Conservation (phyloP, 2,888 invertebrate species). For the Orthosia incerta region DNA sequence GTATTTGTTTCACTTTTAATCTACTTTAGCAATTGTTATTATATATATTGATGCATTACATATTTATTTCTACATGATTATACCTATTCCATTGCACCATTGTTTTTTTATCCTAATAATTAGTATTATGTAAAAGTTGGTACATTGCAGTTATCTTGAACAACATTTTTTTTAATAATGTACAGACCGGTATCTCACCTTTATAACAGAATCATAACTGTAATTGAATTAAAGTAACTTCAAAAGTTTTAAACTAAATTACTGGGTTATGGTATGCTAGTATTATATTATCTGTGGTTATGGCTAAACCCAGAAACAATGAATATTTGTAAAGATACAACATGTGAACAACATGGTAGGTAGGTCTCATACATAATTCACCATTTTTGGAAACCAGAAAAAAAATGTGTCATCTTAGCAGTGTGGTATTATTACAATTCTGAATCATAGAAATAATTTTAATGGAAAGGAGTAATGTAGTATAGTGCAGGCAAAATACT, state of each 20-base stretch:
- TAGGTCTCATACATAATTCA: background rate
- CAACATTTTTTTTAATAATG: background rate
- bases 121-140: background rate
- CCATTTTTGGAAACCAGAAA: background rate
- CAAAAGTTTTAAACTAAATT: background rate
- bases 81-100: conserved; percentile 22
- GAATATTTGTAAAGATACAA: background rate
- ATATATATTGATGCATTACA: conserved; percentile 5
- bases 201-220: background rate
- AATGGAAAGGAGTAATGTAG: conserved; percentile 17
- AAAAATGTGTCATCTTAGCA: background rate
- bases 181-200: background rate
- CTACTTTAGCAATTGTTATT: background rate
- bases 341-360: background rate
- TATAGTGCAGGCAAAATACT: conserved; percentile 17
- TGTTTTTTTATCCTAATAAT: conserved; percentile 2
- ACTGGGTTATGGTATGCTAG: background rate
- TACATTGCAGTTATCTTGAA: background rate
- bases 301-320: conserved; percentile 1
- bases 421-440: background rate
- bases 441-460: conserved; percentile 11
- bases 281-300: no score
- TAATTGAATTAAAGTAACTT: background rate
- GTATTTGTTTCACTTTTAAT: background rate
- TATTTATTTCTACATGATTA: conserved; percentile 26